Conservation (phyloP, 92 coral and sea anemone genomes). For the Paramuricea clavata region DNA sequence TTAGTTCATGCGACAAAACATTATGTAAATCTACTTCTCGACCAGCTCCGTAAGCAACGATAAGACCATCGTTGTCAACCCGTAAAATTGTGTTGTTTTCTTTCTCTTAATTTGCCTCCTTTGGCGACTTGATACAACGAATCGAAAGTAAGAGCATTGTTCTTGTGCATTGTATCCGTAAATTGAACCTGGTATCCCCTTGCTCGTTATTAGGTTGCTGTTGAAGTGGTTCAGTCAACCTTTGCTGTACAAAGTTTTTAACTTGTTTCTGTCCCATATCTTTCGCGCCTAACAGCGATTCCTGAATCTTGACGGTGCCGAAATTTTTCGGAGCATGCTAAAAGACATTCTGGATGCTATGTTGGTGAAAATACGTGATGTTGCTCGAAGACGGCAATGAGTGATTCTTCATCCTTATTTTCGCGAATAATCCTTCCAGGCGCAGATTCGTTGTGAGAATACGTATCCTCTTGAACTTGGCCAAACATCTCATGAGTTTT, state of each 20-base stretch:
- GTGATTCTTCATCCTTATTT: conserved; percentile 66
- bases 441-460: conserved; percentile 70
- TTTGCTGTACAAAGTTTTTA: conserved; percentile 67
- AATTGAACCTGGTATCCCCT: conserved; percentile 5
- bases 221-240: conserved; percentile 45
- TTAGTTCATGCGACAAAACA: conserved; percentile 63
- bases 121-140: too few species aligned
- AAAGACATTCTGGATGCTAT: conserved; percentile 73
- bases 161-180: conserved; percentile 52
- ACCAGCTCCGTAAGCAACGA: conserved; percentile 75
- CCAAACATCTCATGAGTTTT: conserved; percentile 68
- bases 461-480: conserved; percentile 67
- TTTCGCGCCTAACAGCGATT: conserved; percentile 62
- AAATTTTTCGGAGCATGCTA: conserved; percentile 78
- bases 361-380: conserved; percentile 65
- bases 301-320: conserved; percentile 67
- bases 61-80: too few species aligned
- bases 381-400: conserved; percentile 56
- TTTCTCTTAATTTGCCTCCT: too few species aligned
- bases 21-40: conserved; percentile 68
- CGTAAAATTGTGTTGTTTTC: too few species aligned
- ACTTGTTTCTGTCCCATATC: conserved; percentile 67
- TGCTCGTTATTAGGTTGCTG: too few species aligned
- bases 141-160: conserved; percentile 76
- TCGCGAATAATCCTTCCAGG: conserved; percentile 66